A percentile compares a stretch with the other conserved stretches of the same genome.
phyloP scores from a whole-genome alignment of 30 jellyfish, hydroid and myxozoan species.

The Cassiopea andromeda region DNA sequence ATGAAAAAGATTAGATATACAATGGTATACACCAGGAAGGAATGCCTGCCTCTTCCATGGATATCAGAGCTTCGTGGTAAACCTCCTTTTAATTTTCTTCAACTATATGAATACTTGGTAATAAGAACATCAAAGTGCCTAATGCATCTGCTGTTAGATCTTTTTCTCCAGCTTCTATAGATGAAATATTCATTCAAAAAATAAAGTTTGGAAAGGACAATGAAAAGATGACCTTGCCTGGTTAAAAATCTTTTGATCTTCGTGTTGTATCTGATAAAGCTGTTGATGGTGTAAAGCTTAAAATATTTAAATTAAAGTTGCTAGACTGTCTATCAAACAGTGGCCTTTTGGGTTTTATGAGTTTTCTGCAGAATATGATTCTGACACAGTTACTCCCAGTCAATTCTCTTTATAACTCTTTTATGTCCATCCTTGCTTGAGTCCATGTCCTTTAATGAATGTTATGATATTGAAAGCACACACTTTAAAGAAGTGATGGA shows the following conservation, averaged over 20 bases:
- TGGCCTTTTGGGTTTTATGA: slow-evolving; percentile 6
- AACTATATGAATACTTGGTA: slow-evolving; percentile 49
- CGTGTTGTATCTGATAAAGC: slow-evolving; percentile 33
- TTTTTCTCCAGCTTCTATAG: slow-evolving; percentile 26
- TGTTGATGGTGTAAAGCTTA: slow-evolving; percentile 11
- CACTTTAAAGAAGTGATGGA: slow-evolving; percentile 53
- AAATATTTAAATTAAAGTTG: not conserved
- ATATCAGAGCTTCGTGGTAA: slow-evolving; percentile 54
- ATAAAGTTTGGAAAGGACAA: slow-evolving; percentile 25
- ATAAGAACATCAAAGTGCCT: slow-evolving; percentile 47
- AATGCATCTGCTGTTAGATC: slow-evolving; percentile 2
- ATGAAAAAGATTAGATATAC: slow-evolving; percentile 22
- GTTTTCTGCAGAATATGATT: not conserved
- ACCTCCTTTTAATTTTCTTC: slow-evolving; percentile 49
- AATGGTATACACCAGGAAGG: slow-evolving; percentile 22
- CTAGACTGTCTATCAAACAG: slow-evolving; percentile 24
- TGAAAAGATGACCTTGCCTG: not conserved
- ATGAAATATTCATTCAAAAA: slow-evolving; percentile 40
- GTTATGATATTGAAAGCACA: slow-evolving; percentile 41
- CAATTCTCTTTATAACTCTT: not conserved
- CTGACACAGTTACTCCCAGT: not conserved
- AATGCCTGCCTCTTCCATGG: slow-evolving; percentile 51
- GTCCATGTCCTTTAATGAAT: slow-evolving; percentile 38
- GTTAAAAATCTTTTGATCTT: slow-evolving; percentile 7
- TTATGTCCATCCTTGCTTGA: slow-evolving; percentile 10